phyloP scores from a whole-genome alignment of 2,888 invertebrate genomes.

The Cantharis flavilabris region DNA sequence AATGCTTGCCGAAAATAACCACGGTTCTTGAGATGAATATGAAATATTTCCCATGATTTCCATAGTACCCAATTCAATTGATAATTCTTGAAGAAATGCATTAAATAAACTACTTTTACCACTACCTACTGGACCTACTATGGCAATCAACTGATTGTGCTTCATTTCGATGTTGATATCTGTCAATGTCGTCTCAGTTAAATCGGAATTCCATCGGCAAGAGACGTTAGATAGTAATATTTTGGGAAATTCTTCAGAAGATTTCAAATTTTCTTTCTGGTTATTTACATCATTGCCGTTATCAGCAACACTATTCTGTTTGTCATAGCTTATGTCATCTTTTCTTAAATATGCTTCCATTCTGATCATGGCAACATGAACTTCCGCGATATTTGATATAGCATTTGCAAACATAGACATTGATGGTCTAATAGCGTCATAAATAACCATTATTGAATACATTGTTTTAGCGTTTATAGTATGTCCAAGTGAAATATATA shows the following conservation, averaged over 20 bases:
- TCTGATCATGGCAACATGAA: slow-evolving; percentile 73
- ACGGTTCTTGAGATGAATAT: slow-evolving; percentile 69
- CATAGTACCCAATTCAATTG: slow-evolving; percentile 62
- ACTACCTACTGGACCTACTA: slow-evolving; percentile 68
- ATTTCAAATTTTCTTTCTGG: neutral
- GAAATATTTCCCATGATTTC: slow-evolving; percentile 64
- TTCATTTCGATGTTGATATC: slow-evolving; percentile 40
- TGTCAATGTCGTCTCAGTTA: slow-evolving; percentile 34
- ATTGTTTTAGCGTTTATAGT: slow-evolving; percentile 81
- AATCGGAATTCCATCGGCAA: neutral
- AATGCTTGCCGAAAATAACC: slow-evolving; percentile 64
- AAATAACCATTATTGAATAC: slow-evolving; percentile 88
- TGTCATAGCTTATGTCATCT: slow-evolving; percentile 52
- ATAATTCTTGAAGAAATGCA: slow-evolving; percentile 73
- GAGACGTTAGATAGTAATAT: slow-evolving; percentile 60
- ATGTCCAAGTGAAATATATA: slow-evolving; percentile 73
- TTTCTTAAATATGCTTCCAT: slow-evolving; percentile 64
- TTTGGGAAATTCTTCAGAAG: slow-evolving; percentile 48
- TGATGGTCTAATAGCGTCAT: slow-evolving; percentile 83
- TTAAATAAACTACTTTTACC: slow-evolving; percentile 73
- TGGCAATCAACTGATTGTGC: slow-evolving; percentile 54
- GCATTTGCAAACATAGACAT: slow-evolving; percentile 92
- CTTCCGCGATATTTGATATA: slow-evolving; percentile 80
- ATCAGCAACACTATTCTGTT: neutral
- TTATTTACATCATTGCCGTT: neutral